Conservation (phyloP, 2,888 invertebrate species). For the Patella depressa region DNA sequence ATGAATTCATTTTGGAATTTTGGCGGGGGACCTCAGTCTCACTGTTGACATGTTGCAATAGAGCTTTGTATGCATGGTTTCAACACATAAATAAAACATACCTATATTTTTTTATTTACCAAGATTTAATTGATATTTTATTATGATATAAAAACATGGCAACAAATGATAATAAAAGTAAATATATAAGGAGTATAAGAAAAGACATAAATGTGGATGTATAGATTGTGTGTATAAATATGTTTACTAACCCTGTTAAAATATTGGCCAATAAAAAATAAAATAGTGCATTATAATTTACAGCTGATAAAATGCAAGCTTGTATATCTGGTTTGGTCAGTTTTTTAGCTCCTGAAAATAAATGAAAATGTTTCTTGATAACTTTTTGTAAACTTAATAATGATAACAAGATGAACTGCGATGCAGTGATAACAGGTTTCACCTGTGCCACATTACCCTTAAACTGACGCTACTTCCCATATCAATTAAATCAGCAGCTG, state of each 20-base stretch:
- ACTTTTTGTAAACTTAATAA: neutral
- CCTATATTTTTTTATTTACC: slow-evolving; percentile 35
- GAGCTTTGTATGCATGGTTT: too few species aligned
- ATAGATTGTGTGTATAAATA: slow-evolving; percentile 77
- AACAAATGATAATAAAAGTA: slow-evolving; percentile 51
- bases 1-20: too few species aligned
- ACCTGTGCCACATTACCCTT: too few species aligned
- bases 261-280: slow-evolving; percentile 89
- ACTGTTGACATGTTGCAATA: too few species aligned
- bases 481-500: too few species aligned
- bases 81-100: too few species aligned
- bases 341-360: neutral
- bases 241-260: slow-evolving; percentile 86
- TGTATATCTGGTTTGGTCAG: slow-evolving; percentile 10
- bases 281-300: slow-evolving; percentile 86
- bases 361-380: neutral
- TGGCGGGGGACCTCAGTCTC: too few species aligned
- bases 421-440: too few species aligned
- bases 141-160: slow-evolving; percentile 40
- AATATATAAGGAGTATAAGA: slow-evolving; percentile 54
- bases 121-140: slow-evolving; percentile 50
- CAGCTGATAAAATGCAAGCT: slow-evolving; percentile 76
- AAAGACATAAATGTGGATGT: slow-evolving; percentile 44
- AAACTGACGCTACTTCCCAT: too few species aligned
- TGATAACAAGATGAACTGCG: too few species aligned